These are phyloP conservation scores for Drosophila prosaltans DNA, from an alignment of 1,140 invertebrate species.

Conservation along the genomic window DNA sequence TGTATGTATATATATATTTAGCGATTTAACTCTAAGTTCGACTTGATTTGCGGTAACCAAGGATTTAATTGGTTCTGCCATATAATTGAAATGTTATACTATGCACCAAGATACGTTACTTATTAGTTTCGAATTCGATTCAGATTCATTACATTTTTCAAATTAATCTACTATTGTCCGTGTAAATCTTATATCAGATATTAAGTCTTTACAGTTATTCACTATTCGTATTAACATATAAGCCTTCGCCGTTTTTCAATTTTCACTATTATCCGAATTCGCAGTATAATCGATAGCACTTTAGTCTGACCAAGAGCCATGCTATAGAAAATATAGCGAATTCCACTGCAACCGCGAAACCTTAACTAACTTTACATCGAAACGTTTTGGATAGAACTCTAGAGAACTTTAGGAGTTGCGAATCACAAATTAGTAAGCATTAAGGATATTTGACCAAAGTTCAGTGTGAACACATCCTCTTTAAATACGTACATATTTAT, in stretches of 20 bases:
- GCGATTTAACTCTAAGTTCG: neutral
- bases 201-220: constrained; percentile 6
- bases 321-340: neutral
- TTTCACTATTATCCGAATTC: neutral
- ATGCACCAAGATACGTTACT: neutral
- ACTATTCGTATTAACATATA: constrained; percentile 1
- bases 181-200: constrained; percentile 13
- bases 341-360: neutral
- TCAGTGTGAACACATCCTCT: neutral
- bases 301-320: neutral
- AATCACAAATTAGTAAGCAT: neutral
- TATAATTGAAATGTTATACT: neutral
- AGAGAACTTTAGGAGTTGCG: neutral
- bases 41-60: neutral
- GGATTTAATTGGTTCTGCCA: neutral
- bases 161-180: constrained; percentile 47
- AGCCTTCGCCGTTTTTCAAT: neutral
- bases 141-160: constrained; percentile 29
- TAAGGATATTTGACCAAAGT: neutral
- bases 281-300: neutral
- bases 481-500: neutral
- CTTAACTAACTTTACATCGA: neutral
- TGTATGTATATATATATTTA: too few species aligned
- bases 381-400: neutral
- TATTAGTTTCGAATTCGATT: neutral